Base-by-base conservation (phyloP, 2,888 invertebrate genomes). In the Parnassius mnemosyne region DNA sequence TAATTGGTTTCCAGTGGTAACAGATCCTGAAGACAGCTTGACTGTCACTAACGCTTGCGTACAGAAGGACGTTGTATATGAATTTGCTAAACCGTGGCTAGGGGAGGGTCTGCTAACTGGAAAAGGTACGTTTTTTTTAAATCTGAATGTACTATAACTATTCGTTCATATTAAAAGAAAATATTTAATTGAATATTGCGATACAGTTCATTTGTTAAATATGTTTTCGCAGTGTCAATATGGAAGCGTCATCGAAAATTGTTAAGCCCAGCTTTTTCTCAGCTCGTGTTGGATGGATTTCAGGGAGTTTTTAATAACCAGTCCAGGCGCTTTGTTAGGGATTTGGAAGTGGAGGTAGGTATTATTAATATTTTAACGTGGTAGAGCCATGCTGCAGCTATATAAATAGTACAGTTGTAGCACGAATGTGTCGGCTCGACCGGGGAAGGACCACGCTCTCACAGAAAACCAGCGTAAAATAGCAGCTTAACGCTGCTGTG, bases 231-330 rank as follows among this genome's bases (percentile, higher is more conserved):
- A 86, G 85, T 76, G 52, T 70, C 78, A 16, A 77, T 78, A 58
- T 86, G 85, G 85, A 81, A 73, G 65, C 71, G 74, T n/a, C 85
- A 85, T 53, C 76, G 84, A 3, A 85, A 82, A 56, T 66, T 81
- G 1, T 66, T 86, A 9, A 83, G 82, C 41, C 84, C 85, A 16
- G 79, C 85, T 0, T 85, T 86, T 73, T 81, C 79, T 1, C 50
- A 82, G 80, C 53, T 67, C 71, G 3, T 77, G 82, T 1, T 85
- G 64, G 78, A 84, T 55, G 71, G 80, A 0, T 85, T 83, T 60
- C 62, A 83, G 2, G 80, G 71, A 0, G 78, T 81, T 1, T 84
- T 86, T 68, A 85, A 85, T 65, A 76, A 73, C 10, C 82, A 84
- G 57, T 68, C 83, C 0, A 68, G 80, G 43, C 74, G 77, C 11